A percentile compares a stretch with the other conserved stretches of the same genome.
phyloP scores from a whole-genome alignment of 2,113 vertebrate genomes.

The Triplophysa dalaica region DNA sequence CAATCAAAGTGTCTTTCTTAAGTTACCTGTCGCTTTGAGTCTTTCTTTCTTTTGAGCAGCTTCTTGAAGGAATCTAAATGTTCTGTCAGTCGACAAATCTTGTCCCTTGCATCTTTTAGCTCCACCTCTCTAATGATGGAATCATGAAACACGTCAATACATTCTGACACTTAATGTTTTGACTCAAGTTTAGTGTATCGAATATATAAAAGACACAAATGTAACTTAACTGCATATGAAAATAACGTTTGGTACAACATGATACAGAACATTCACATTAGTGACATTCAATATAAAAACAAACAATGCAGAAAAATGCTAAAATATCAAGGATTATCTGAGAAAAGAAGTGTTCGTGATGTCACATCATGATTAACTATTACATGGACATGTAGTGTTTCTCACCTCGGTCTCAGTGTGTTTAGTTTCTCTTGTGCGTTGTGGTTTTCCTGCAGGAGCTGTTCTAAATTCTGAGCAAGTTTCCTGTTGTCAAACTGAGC shows the following conservation, averaged over 20 bases:
- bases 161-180: too few species aligned
- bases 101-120: conserved; percentile 60
- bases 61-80: conserved; percentile 64
- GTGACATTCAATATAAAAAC: too few species aligned
- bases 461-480: conserved; percentile 65
- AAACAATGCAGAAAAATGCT: too few species aligned
- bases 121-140: conserved; percentile 64
- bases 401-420: neutral
- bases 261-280: neutral
- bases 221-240: too few species aligned
- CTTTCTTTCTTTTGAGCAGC: conserved; percentile 67
- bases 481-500: conserved; percentile 68
- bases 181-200: too few species aligned
- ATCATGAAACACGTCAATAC: neutral
- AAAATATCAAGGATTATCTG: too few species aligned
- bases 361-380: too few species aligned
- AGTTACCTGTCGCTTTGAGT: conserved; percentile 60
- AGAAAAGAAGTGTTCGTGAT: too few species aligned
- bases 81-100: conserved; percentile 63
- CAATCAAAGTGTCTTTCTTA: conserved; percentile 56
- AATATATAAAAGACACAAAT: too few species aligned
- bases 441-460: conserved; percentile 64
- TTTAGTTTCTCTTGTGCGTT: conserved; percentile 62
- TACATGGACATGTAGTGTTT: neutral
- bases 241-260: neutral